A percentile compares a stretch with the other conserved stretches of the same genome.
phyloP scores from a whole-genome alignment of 2,113 vertebrate genomes.

The Seriola rivoliana region DNA sequence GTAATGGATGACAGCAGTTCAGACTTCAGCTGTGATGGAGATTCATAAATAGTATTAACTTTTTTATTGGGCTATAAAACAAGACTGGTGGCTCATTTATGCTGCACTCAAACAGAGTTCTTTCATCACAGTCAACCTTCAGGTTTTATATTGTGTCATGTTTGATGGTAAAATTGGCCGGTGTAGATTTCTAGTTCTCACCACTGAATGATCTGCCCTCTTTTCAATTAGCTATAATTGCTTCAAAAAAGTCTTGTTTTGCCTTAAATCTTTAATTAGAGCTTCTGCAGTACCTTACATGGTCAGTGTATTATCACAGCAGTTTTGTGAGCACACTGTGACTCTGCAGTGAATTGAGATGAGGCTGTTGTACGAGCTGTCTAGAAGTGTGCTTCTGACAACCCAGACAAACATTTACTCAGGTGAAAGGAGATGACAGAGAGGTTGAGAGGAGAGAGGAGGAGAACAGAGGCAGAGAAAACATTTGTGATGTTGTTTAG shows the following conservation, averaged over 20 bases:
- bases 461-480: slow-evolving; percentile 21
- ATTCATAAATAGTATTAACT: slow-evolving; percentile 15
- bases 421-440: slow-evolving; percentile 28
- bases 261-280: no score
- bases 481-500: slow-evolving; percentile 54
- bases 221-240: not conserved
- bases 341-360: slow-evolving; percentile 36
- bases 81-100: slow-evolving; percentile 4
- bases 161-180: not conserved
- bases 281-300: not conserved
- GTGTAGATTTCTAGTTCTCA: not conserved
- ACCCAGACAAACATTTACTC: slow-evolving; percentile 63
- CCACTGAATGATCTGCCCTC: not conserved
- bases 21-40: slow-evolving; percentile 33
- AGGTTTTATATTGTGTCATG: not conserved
- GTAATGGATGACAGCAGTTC: slow-evolving; percentile 19
- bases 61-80: slow-evolving; percentile 16
- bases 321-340: slow-evolving; percentile 1
- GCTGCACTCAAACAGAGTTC: not conserved
- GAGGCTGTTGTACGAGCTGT: slow-evolving; percentile 46
- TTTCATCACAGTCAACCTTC: not conserved
- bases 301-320: not conserved
- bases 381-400: slow-evolving; percentile 17
- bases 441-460: slow-evolving; percentile 21
- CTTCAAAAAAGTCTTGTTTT: not conserved